Base-by-base conservation (phyloP, 2,888 invertebrate genomes). In the Drosophila melanosoma region DNA sequence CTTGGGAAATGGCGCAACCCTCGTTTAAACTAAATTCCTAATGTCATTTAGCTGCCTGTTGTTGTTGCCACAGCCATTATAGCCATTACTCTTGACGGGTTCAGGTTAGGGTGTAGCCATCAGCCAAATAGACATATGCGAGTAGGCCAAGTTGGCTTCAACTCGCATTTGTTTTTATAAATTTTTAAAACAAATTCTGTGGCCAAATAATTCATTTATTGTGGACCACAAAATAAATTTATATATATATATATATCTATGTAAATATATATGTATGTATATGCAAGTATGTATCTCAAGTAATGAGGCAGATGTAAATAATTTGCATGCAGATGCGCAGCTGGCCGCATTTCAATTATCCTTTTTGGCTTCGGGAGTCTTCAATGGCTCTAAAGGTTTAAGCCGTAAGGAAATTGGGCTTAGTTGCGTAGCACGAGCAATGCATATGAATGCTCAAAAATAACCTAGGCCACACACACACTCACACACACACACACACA, bases 11-110 rank as follows among this genome's bases (percentile, higher is more conserved):
- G 74, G 73, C 81, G 73, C 86, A 86, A 85, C 83, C 85, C 85
- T 83, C 83, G 79, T 82, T 85, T 83, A 83, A 85, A 85, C 81
- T 82, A 82, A 82, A 82, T 82, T 82, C 76, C 76, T 82, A 82
- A 82, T 82, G 76, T 82, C 72, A 82, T 82, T 82, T 81, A 42
- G 67, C 40, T 77, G 68, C 54, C 60, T 73, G 45, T 63, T 77
- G 51, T 62, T 72, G 49, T 52, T 66, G 48, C 45, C 12, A 45
- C 12, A 7, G 45, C 45, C 26, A 33, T 38, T 62, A 40, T 52
- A 70, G 38, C 57, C 76, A 79, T 75, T 78, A 67, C 70, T 58
- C 58, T 68, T 75, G 64, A 75, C 70, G 67, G 67, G 53, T 56
- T 48, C 72, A 56, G 69, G 60, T 45, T 64, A 56, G 65, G 75